A percentile compares a stretch with the other conserved stretches of the same genome.
Conservation (phyloP, 2,113 vertebrate species). For the Cromileptes altivelis region DNA sequence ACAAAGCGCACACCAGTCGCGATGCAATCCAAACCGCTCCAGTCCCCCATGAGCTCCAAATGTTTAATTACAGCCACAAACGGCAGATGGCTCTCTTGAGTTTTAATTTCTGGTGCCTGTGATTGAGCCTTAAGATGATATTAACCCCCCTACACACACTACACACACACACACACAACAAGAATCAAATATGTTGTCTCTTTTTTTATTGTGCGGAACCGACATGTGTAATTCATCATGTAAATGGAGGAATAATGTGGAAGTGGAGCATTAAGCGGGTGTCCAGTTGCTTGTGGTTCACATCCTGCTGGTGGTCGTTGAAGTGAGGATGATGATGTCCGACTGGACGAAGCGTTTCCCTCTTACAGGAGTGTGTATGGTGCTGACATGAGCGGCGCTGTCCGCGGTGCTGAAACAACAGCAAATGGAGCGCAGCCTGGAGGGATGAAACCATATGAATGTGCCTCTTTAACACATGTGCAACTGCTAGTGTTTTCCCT, state of each 20-base stretch:
- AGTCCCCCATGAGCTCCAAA: conserved; percentile 36
- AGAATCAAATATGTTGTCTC: neutral
- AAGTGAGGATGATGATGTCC: conserved; percentile 10
- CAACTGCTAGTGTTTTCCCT: neutral
- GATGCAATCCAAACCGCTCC: neutral
- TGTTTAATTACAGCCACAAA: conserved; percentile 90
- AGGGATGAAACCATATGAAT: neutral
- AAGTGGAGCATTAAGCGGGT: neutral
- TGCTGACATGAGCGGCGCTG: conserved; percentile 74
- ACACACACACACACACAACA: neutral
- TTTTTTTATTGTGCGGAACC: neutral
- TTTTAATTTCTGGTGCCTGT: conserved; percentile 84
- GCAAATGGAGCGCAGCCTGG: neutral
- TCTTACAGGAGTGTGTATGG: conserved; percentile 23
- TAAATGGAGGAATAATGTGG: neutral
- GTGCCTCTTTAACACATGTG: neutral
- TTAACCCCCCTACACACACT: neutral
- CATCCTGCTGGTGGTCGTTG: neutral
- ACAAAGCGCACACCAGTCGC: neutral
- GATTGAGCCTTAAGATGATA: conserved; percentile 49
- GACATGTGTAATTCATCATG: neutral
- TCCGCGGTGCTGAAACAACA: conserved; percentile 77
- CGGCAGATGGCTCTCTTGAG: conserved; percentile 99
- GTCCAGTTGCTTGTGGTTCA: neutral
- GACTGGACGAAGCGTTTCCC: neutral